These are phyloP conservation scores for Papilio glaucus DNA, from an alignment of 1,140 invertebrate genomes.

Conservation along the genomic window DNA sequence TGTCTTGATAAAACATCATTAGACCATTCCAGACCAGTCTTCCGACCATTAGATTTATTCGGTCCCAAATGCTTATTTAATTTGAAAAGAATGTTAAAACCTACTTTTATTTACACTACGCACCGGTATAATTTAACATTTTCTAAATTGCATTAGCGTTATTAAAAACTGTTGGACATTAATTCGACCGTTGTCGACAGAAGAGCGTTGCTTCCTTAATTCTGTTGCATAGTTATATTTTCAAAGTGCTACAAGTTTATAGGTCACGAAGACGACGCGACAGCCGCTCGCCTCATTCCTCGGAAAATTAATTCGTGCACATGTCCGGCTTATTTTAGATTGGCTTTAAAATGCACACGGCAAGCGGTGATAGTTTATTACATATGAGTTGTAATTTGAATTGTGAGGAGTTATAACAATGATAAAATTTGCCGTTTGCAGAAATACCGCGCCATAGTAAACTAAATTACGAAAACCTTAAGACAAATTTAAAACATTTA, in stretches of 20 bases:
- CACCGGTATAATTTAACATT: neutral
- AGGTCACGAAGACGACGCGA: slow-evolving; percentile 27
- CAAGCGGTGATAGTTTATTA: neutral
- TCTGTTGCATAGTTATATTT: slow-evolving; percentile 14
- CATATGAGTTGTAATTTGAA: neutral
- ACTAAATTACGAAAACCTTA: no score
- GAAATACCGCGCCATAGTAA: no score
- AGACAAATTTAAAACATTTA: no score
- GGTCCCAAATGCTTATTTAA: neutral
- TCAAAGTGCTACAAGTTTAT: slow-evolving; percentile 24
- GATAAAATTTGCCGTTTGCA: neutral
- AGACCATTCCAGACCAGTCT: neutral
- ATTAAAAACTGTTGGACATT: slow-evolving; percentile 11
- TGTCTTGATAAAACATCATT: neutral
- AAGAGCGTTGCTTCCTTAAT: slow-evolving; percentile 14
- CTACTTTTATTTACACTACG: neutral
- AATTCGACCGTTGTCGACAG: slow-evolving; percentile 16
- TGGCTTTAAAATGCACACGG: slow-evolving; percentile 9
- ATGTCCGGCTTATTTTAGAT: slow-evolving; percentile 31
- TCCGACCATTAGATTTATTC: neutral
- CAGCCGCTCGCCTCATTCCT: slow-evolving; percentile 6
- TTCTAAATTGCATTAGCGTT: slow-evolving; percentile 12
- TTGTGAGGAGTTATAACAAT: neutral
- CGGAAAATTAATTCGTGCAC: slow-evolving; percentile 30
- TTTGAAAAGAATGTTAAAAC: slow-evolving; percentile 22